Evolutionary conservation across 2,797 vertebrate species (phyloP), one percentile per base, ranked within the genome.

Genomic region (Hippocampus kuda): DNA sequence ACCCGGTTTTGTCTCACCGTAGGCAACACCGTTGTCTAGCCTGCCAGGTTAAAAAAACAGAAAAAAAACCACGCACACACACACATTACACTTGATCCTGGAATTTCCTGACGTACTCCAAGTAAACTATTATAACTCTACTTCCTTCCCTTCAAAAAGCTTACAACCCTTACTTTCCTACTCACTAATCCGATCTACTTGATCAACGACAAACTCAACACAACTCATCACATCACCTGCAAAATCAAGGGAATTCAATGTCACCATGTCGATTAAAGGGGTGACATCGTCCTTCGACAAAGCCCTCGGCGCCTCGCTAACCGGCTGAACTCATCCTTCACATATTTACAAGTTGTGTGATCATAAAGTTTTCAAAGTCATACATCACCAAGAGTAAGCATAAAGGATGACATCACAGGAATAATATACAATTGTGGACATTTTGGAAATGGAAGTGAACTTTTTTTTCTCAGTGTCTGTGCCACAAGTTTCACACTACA

Each of bases 361-460:
- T 63, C 38, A 63, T 42, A 63, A 63, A 63, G 61, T 12, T 63
- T 41, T 63, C 20, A 63, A 63, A 44, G 61, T 63, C n/a, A 22
- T 44, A 63, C 41, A 44, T 63, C 61, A 44, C 15, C 61, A 3
- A 18, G 2, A 60, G 15, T 20, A 2, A 60, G 16, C 16, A 60
- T 30, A 60, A 63, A 63, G 61, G 41, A 24, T 63, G 61, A 63
- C 38, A 63, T 63, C 61, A 63, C 34, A 38, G 34, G 34, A 38
- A 38, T 38, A 38, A 38, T 38, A 38, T 38, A 38, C 34, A 38
- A 38, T 38, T 46, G 12, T 46, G 12, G 44, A 46, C 44, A 46
- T 11, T 46, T 46, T 46, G 1, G 34, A 46, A 46, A 46, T 46
- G 44, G 11, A 11, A 11, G 44, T 46, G 46, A 13, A 22, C 6